phyloP scores from a whole-genome alignment of 2,797 vertebrate species.

The Silurus lanzhouensis region DNA sequence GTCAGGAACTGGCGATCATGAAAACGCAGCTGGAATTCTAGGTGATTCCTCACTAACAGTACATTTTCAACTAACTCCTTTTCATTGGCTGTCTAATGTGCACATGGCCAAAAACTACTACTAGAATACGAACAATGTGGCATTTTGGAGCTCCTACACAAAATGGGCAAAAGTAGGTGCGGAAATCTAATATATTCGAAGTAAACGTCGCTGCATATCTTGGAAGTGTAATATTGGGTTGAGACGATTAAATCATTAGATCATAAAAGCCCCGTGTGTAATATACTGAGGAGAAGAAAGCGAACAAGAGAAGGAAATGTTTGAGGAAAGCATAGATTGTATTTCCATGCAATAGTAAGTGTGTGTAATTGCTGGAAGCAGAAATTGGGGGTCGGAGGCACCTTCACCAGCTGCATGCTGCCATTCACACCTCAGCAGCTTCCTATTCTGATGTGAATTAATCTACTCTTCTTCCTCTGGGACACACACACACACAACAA shows the following conservation, averaged over 20 bases:
- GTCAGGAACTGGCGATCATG: not conserved
- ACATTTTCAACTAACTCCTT: not conserved
- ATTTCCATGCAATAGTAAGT: conserved; percentile 50
- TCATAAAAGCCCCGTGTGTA: conserved; percentile 14
- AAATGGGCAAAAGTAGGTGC: not conserved
- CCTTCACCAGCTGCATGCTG: conserved; percentile 86
- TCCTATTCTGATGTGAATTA: conserved; percentile 90
- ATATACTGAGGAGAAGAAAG: conserved; percentile 43
- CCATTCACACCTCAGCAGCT: conserved; percentile 87
- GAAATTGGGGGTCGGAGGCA: conserved; percentile 66
- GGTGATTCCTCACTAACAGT: not conserved
- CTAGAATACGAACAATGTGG: too few species aligned
- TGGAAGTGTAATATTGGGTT: not conserved
- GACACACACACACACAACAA: conserved; percentile 66
- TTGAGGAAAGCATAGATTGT: not conserved
- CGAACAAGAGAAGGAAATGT: conserved; percentile 61
- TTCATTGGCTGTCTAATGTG: not conserved
- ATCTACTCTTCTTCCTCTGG: conserved; percentile 87
- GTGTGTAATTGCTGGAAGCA: conserved; percentile 73
- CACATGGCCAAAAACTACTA: not conserved
- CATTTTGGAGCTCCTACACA: not conserved
- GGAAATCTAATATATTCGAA: not conserved
- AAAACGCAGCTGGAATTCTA: conserved; percentile 8
- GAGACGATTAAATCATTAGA: not conserved
- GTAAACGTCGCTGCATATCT: not conserved